These are phyloP conservation scores for Tetragonula carbonaria DNA, from an alignment of 2,888 invertebrate species.

Conservation along the genomic window DNA sequence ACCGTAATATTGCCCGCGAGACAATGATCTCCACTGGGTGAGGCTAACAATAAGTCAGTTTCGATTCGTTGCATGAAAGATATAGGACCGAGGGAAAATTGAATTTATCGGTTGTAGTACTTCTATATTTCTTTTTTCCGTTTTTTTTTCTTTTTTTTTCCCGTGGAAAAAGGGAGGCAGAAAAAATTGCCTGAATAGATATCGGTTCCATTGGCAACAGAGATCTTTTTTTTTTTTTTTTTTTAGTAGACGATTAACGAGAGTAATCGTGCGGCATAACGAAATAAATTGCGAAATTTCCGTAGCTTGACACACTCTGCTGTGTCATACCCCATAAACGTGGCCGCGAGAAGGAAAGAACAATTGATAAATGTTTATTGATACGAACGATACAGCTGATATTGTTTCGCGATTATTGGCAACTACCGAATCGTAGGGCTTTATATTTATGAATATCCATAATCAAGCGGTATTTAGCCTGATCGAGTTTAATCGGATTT, in stretches of 20 bases:
- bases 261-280: conserved; percentile 26
- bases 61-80: neutral
- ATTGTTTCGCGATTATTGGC: conserved; percentile 1
- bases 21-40: neutral
- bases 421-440: neutral
- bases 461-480: conserved; percentile 8
- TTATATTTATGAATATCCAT: conserved; percentile 38
- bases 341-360: neutral
- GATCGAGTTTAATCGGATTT: conserved; percentile 47
- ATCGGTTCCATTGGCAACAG: neutral
- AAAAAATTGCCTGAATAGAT: conserved; percentile 5
- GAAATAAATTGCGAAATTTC: conserved; percentile 32
- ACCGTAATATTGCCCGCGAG: conserved; percentile 3
- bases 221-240: neutral
- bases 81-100: neutral
- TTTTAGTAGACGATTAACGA: neutral
- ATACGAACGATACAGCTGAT: neutral
- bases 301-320: neutral
- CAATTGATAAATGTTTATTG: neutral
- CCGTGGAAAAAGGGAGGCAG: neutral
- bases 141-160: too few relatives aligned
- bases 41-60: neutral
- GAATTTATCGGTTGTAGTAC: neutral
- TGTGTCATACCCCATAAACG: too few relatives aligned
- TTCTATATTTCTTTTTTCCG: too few relatives aligned